Evolutionary conservation across 2,113 vertebrate genomes (phyloP), one percentile per base, ranked within the genome.

Genomic region (Oryzias woworae): DNA sequence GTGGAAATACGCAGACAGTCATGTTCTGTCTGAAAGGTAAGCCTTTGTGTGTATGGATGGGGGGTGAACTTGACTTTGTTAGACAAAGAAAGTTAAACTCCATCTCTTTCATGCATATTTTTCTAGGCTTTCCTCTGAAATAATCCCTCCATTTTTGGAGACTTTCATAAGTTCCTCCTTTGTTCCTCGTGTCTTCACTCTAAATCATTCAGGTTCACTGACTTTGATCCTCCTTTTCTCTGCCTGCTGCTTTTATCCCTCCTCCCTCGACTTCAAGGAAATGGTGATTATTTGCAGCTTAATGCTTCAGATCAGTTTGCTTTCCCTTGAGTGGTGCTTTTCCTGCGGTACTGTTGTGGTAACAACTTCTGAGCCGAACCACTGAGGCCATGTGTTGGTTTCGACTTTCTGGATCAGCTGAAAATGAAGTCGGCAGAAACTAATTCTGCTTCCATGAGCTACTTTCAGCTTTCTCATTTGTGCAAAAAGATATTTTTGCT

Each of bases 21-120:
- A 90, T 90, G 89, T 90, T 89, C 77, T 90, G 89, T 78, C 62
- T 90, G 43, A 89, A 87, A 87, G 86, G 87, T 90, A 82, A 82
- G 89, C 53, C 53, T 68, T 47, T 62, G 53, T 67, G 20, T 53
- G 44, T 56, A 16, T 17, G 26, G 45, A 28, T 18, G 18, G 50
- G 45, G 56, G 78, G 77, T 69, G 55, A 52, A n/a, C 3, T 44
- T 26, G 58, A 82, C 63, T 77, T 61, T 77, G 13, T 70, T 54
- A 85, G 74, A 90, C 84, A 90, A 88, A 88, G 86, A 83, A 85
- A 86, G 71, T 71, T 80, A 15, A 69, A 61, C 65, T 75, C 58
- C 71, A 77, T 78, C 77, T 54, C 57, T 42, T 17, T 68, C 52
- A 54, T 81, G 57, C 47, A 20, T 58, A 65, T 72, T 84, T 80